Base-by-base conservation (phyloP, 2,797 vertebrate genomes). In the Bovichtus variegatus region DNA sequence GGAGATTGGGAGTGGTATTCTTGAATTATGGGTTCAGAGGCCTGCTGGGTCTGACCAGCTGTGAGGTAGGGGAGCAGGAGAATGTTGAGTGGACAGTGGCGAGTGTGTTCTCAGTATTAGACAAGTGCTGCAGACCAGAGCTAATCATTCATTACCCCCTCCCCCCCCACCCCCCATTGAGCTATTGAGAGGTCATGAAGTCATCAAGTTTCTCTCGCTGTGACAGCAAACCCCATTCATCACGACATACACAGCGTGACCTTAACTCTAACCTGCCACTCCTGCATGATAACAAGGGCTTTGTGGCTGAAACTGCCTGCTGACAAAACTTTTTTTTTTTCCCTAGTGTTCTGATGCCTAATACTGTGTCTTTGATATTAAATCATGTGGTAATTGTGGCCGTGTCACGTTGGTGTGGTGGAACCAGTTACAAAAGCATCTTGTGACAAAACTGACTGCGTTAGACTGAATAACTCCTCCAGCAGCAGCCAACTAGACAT, bases 221-320 rank as follows among this genome's bases (percentile, higher is more conserved):
- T 71, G 74, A 87, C 87, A 91, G 84, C 78, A 78, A 86, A 87
- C 87, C 76, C 70, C 73, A 91, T 93, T 90, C 74, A 83, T 87
- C 69, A 68, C 53, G 38, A 78, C 64, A 69, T 66, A 81, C 66
- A 75, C 49, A 54, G 72, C 5, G 16, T 61, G 65, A 82, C 64
- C 84, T 47, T 60, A 31, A 60, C 41, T 15, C 62, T 67, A 72
- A 84, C 75, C 66, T 53, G 19, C 38, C 41, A 43, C 55, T 43
- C 60, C 46, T 40, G 50, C 63, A 44, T n/a, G 58, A 80, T 68
- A 75, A 71, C 76, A 66, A 67, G 61, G 57, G 38, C 67, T 82
- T 41, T 80, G 47, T 62, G 69, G 50, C 43, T 38, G 2, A 34
- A 60, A 57, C 54, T 46, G 59, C 61, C 29, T 50, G 70, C 55